Evolutionary conservation across 2,888 invertebrate species (phyloP), one percentile per base, ranked within the genome.

Genomic region (Arrhopalites spinosus): DNA sequence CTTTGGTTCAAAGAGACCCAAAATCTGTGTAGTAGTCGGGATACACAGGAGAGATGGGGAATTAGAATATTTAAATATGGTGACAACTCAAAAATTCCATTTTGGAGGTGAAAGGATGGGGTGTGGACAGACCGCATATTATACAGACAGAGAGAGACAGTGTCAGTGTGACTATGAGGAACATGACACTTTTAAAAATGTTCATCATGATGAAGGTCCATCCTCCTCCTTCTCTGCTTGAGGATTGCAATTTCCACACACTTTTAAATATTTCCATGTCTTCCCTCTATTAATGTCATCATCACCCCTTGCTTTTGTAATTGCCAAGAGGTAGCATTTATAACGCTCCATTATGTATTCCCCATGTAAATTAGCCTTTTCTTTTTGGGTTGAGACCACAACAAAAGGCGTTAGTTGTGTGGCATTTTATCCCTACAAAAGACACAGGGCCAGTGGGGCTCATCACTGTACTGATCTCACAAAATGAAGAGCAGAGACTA

Each of bases 31-130:
- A 3, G 50, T 50, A 11, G 3, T 15, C 15, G 7, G 63, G 25
- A 25, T 13, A 25, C 23, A 63, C 2, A 29, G 3, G 61, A 61
- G 25, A 23, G 20, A 61, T 13, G 23, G 13, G 15, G 61, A 5
- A 23, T 8, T n/a, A n/a, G n/a, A 25, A 25, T 61, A 74, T 74
- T 73, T 73, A 64, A 69, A 69, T 74, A 66, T 68, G 74, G 74
- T 74, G 74, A 74, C 74, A 74, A 67, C 71, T 71, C 43, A 43
- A 56, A n/a, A n/a, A 74, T 53, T 23, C 64, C 27, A 36, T 36
- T 53, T 70, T 53, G 25, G 53, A 74, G 74, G 68, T 74, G 74
- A 74, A 74, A 74, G 74, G 74, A 45, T 56, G 67, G 56, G 67
- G 68, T 67, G 71, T 71, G 71, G 71, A 71, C 59, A 71, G 71